Percentiles rank a stretch among this genome's conserved stretches.
These are phyloP conservation scores for Morelia viridis DNA, from an alignment of 2,797 vertebrate genomes.

Conservation along the genomic window DNA sequence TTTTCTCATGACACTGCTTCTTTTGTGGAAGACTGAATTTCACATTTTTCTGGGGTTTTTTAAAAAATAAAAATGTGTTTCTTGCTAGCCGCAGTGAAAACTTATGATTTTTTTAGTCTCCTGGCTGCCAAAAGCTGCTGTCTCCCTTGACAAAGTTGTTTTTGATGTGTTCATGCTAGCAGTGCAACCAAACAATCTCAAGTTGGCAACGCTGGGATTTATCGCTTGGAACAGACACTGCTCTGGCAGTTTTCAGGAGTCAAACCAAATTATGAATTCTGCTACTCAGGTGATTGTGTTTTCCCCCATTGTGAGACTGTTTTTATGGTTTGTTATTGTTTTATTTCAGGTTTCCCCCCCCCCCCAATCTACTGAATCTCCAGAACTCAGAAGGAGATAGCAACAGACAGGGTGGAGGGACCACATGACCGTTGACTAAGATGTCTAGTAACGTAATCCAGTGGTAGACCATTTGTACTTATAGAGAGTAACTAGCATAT, in stretches of 20 bases:
- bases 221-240: conserved; percentile 27
- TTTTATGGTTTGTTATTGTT: background rate
- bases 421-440: background rate
- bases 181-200: conserved; percentile 24
- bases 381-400: background rate
- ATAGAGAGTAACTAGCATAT: background rate
- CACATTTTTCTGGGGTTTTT: conserved; percentile 58
- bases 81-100: conserved; percentile 52
- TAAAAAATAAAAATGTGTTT: conserved; percentile 33
- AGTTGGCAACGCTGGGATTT: conserved; percentile 23
- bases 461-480: background rate
- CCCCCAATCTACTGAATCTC: background rate
- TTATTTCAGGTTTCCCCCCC: background rate
- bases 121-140: conserved; percentile 35
- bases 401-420: too few relatives aligned
- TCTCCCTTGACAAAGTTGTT: conserved; percentile 21
- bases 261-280: conserved; percentile 29
- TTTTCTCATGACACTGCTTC: conserved; percentile 76
- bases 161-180: conserved; percentile 46
- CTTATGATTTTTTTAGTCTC: conserved; percentile 23
- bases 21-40: conserved; percentile 72
- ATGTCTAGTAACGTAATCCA: background rate
- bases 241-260: conserved; percentile 49
- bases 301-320: background rate
- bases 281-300: background rate